These are phyloP conservation scores for Morpho achilles DNA, from an alignment of 2,888 invertebrate species.

Conservation along the genomic window DNA sequence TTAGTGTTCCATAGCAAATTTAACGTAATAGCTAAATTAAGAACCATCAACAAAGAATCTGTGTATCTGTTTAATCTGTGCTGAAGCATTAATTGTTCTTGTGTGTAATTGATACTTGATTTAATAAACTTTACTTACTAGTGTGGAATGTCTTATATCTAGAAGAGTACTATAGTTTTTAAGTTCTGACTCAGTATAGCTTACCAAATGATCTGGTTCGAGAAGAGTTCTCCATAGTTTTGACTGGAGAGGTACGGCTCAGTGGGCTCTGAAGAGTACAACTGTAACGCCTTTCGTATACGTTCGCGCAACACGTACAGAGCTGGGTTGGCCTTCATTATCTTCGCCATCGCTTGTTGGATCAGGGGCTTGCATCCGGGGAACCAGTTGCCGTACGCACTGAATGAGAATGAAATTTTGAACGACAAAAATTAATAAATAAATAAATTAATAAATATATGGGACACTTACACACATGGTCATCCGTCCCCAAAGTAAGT, in stretches of 20 bases:
- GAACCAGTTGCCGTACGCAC: slow-evolving; percentile 99
- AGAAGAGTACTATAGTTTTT: too few relatives aligned
- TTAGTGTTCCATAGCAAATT: too few relatives aligned
- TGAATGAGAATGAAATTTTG: slow-evolving; percentile 38
- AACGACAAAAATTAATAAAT: neutral
- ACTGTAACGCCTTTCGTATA: slow-evolving; percentile 98
- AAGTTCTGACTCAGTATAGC: too few relatives aligned
- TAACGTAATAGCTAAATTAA: too few relatives aligned
- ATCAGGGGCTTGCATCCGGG: slow-evolving; percentile 99
- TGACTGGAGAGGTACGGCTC: slow-evolving; percentile 99
- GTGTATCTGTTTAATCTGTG: too few relatives aligned
- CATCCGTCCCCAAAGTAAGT: neutral
- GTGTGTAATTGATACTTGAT: too few relatives aligned
- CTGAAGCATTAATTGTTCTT: too few relatives aligned
- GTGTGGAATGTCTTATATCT: too few relatives aligned
- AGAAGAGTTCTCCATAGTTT: slow-evolving; percentile 99
- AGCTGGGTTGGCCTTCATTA: slow-evolving; percentile 99
- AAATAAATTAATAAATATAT: neutral
- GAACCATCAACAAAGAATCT: too few relatives aligned
- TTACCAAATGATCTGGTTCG: slow-evolving; percentile 99
- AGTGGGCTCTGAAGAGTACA: slow-evolving; percentile 99
- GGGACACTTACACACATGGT: too few relatives aligned
- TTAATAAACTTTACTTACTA: too few relatives aligned
- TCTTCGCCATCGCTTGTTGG: slow-evolving; percentile 99
- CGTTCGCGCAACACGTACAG: slow-evolving; percentile 98